phyloP scores from a whole-genome alignment of 1,140 invertebrate species.

The Dinothrombium tinctorium region DNA sequence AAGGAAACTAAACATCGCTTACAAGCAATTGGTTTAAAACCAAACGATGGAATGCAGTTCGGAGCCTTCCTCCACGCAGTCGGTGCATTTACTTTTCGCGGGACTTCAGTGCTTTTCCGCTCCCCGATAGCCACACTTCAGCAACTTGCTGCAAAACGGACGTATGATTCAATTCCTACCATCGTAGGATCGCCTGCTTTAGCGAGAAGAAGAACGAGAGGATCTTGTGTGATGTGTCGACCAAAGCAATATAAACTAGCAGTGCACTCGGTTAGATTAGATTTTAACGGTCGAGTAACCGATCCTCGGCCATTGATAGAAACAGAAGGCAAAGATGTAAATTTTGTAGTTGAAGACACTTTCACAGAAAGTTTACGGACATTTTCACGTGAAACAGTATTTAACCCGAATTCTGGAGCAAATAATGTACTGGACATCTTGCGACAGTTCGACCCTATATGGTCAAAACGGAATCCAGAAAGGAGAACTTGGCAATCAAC shows the following conservation, averaged over 20 bases:
- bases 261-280: slow-evolving; percentile 3
- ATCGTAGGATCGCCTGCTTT: neutral
- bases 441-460: neutral
- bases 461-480: neutral
- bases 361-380: neutral
- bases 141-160: neutral
- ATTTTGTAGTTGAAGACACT: neutral
- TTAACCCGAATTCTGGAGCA: slow-evolving; percentile 3
- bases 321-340: slow-evolving; percentile 1
- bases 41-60: neutral
- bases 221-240: slow-evolving; percentile 1
- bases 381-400: slow-evolving; percentile 1
- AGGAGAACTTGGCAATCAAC: slow-evolving; percentile 1
- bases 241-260: slow-evolving; percentile 3
- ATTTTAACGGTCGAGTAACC: neutral
- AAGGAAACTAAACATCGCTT: neutral
- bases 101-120: neutral
- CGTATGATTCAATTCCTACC: neutral
- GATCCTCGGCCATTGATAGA: neutral
- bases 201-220: neutral
- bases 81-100: neutral
- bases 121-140: neutral
- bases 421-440: slow-evolving; percentile 2
- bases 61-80: slow-evolving; percentile 1
- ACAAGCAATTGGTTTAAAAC: slow-evolving; percentile 2